Percentiles rank a stretch among this genome's conserved stretches.
Evolutionary conservation across 2,888 invertebrate genomes (phyloP).

Genomic region (Drosophila phalerata): DNA sequence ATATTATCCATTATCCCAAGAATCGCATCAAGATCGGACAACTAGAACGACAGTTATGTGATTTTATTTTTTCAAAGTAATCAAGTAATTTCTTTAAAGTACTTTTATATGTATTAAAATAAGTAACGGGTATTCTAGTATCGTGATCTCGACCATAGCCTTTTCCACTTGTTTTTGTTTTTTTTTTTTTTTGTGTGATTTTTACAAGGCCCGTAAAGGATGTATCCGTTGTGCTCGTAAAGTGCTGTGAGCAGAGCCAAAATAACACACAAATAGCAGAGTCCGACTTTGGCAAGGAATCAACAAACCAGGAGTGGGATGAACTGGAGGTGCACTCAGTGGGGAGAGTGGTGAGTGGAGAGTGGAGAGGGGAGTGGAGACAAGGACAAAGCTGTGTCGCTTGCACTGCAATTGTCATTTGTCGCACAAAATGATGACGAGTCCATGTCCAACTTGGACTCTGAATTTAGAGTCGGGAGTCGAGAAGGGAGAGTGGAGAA

Average conservation of each 20-base stretch:
- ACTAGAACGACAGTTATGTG: too few species aligned
- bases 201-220: conserved; percentile 33
- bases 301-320: not conserved
- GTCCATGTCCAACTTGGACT: conserved; percentile 32
- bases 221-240: conserved; percentile 38
- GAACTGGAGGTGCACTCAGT: not conserved
- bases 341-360: not conserved
- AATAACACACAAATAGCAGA: conserved; percentile 21
- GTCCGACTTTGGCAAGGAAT: conserved; percentile 23
- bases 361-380: not conserved
- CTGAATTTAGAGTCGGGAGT: conserved; percentile 9
- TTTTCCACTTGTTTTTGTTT: too few species aligned
- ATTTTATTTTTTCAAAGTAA: too few species aligned
- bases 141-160: too few species aligned
- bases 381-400: conserved; percentile 51
- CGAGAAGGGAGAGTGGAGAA: not conserved
- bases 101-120: too few species aligned
- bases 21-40: too few species aligned
- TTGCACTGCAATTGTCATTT: conserved; percentile 79
- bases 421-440: conserved; percentile 64
- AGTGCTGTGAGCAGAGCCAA: conserved; percentile 42
- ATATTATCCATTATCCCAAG: too few species aligned
- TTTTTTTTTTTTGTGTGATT: not conserved
- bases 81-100: too few species aligned
- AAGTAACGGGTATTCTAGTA: too few species aligned